Base-by-base conservation (phyloP, 2,797 vertebrate species). In the Glyptemys insculpta region DNA sequence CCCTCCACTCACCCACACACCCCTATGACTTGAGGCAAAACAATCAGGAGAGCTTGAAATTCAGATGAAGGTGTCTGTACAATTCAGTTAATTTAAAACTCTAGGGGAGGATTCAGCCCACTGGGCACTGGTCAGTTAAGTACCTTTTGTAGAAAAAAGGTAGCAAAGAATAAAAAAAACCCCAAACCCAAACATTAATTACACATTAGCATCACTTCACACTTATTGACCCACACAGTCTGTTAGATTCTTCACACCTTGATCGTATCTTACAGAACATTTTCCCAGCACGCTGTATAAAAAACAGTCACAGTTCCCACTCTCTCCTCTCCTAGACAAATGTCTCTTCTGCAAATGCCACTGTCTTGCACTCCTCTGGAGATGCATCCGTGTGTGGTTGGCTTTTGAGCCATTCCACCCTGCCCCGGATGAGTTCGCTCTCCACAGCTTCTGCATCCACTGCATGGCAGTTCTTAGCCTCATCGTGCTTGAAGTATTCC, bases 401-500 rank as follows among this genome's bases (percentile, higher is more conserved):
- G 53, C 81, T 95, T 79, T 76, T 90, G 14, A 97, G 96, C 96
- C 97, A 97, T 54, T 96, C 97, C 16, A 85, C 91, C 92, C 92
- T 97, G 87, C 90, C 96, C 79, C 85, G 94, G 2, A 97, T 82
- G 4, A 98, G 96, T 37, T 98, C 97, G 1, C 96, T 93, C 93
- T 98, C 97, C 83, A 98, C 93, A 0, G 62, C 91, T 34, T 97
- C 97, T 1, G 62, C 94, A 27, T 97, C 92, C 16, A 96, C 84
- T 0, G 8, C 0, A 14, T 86, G 78, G 41, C 89, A 92, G 85
- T 83, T 53, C 83, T 96, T 49, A 2, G 83, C 79, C 44, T 96
- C 97, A 2, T 93, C 81, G 0, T 97, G 96, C 80, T 92, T 96
- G 92, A 98, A 98, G 34, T 98, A 98, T 12, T 98, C 98, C 92